Base-by-base conservation (phyloP, 1,140 invertebrate species). In the Chymomyza costata region DNA sequence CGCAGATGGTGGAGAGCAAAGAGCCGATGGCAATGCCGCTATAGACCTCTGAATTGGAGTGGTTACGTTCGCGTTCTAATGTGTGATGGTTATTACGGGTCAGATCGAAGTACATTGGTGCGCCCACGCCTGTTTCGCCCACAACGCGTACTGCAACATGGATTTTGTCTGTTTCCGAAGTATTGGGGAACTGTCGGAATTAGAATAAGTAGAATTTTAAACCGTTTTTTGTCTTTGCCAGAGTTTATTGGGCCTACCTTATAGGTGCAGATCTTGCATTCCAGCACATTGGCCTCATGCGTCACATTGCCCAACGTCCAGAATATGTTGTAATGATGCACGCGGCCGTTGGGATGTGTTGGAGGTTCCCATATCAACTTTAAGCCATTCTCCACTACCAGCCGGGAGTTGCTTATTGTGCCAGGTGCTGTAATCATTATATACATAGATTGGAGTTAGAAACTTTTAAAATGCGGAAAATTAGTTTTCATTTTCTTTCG, bases 251-350 rank as follows among this genome's bases (percentile, higher is more conserved):
- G 16, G 19, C 38, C 7, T 46, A 80, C 82, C 71, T 76, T 84
- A 46, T 62, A 84, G 2, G 39, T 65, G 40, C 82, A 84, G 1
- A 1, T 1, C 3, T 39, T 50, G 37, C 83, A 83, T 13, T 76
- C 65, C 2, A 61, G 37, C 2, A 85, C 74, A 46, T 78, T 83
- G 2, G 65, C 60, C 51, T 84, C 74, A 8, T 83, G 65, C 0
- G 83, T 85, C 7, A 73, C 67, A 68, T 85, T 85, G 16, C 68
- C 74, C 50, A 85, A 21, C 0, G 78, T 83, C 82, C 82, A 85
- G 6, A 66, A 31, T 5, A 85, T 82, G 21, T 73, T 76, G n/a
- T 85, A 85, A 31, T 84, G 67, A 47, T 82, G 61, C 1, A 85
- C 66, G 8, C 69, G 50, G 3, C 83, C 83, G 61, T 84, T 85